These are phyloP conservation scores for Caenorhabditis zanzibari DNA, from an alignment of 2,888 invertebrate genomes.

Conservation along the genomic window DNA sequence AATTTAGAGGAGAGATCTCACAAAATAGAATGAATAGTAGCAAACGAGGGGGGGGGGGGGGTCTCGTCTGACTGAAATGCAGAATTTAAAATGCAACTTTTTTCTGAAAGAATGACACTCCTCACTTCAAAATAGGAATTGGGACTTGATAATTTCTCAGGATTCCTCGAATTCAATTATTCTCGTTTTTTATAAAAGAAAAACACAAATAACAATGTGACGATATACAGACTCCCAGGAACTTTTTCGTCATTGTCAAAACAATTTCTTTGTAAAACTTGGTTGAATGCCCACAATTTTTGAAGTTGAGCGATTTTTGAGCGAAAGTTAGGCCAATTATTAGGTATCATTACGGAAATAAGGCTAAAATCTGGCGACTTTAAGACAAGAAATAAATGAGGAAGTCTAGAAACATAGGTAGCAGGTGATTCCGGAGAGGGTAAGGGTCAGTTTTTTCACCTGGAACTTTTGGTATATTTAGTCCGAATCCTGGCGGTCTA, in stretches of 20 bases:
- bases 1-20: background rate
- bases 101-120: no score
- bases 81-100: no score
- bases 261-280: background rate
- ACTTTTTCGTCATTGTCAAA: conserved; percentile 3
- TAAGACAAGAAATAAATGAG: no score
- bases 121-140: background rate
- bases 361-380: no score
- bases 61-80: background rate
- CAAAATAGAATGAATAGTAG: background rate
- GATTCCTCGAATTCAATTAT: conserved; percentile 1
- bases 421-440: no score
- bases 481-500: no score
- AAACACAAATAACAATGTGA: background rate
- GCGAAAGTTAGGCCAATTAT: background rate
- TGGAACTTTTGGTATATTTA: no score
- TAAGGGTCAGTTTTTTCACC: no score
- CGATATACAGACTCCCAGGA: background rate
- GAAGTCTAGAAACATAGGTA: no score
- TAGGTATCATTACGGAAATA: background rate
- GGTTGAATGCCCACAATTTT: background rate
- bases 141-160: background rate
- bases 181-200: background rate
- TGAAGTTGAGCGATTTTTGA: background rate
- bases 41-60: background rate